phyloP scores from a whole-genome alignment of 1,140 invertebrate species.

The Amphibalanus amphitrite region DNA sequence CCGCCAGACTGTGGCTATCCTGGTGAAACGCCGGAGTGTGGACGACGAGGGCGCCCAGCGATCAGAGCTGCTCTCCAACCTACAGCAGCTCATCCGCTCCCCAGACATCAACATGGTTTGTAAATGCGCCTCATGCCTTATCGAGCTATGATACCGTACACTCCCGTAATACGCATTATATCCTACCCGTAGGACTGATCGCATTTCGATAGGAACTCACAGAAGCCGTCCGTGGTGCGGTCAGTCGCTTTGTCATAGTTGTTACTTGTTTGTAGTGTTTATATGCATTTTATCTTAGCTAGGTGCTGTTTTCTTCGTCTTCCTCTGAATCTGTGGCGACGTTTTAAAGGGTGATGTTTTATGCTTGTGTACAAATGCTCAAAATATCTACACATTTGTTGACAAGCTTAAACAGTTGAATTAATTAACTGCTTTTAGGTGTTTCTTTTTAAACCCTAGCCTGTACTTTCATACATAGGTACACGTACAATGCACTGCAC shows the following conservation, averaged over 20 bases:
- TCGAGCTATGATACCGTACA: too few species aligned
- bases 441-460: not conserved
- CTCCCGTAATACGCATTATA: too few species aligned
- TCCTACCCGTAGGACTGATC: too few species aligned
- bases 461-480: not conserved
- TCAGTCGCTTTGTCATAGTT: conserved; percentile 8
- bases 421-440: not conserved
- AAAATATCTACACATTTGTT: too few species aligned
- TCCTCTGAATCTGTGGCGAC: too few species aligned
- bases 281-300: not conserved
- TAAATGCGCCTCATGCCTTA: not conserved
- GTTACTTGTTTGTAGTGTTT: too few species aligned
- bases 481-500: not conserved
- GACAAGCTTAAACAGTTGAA: too few species aligned
- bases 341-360: too few species aligned
- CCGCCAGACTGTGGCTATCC: conserved; percentile 53
- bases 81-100: conserved; percentile 49
- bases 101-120: conserved; percentile 24
- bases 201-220: too few species aligned
- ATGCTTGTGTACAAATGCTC: too few species aligned
- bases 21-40: conserved; percentile 61
- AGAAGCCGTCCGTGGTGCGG: not conserved
- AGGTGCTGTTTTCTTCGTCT: not conserved
- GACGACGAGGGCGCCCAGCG: conserved; percentile 49
- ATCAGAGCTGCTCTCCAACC: conserved; percentile 47